Conservation (phyloP, 2,888 invertebrate genomes). For the Leptopilina drosophilae region DNA sequence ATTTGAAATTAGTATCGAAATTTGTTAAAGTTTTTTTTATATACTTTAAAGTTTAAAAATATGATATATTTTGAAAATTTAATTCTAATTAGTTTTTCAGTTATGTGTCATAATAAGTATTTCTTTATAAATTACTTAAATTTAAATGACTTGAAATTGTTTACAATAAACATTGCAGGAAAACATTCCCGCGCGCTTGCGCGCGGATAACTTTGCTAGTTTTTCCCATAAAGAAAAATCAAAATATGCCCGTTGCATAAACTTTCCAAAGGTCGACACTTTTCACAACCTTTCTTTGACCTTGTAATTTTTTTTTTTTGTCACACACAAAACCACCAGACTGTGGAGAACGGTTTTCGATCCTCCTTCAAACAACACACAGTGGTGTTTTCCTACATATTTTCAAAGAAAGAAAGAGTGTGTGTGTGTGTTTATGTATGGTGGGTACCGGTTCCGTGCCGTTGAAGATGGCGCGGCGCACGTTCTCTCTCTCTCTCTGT, state of each 20-base stretch:
- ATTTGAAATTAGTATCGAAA: too few relatives aligned
- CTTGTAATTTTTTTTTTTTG: constrained; percentile 58
- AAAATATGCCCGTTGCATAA: constrained; percentile 57
- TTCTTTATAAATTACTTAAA: too few relatives aligned
- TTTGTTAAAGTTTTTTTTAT: too few relatives aligned
- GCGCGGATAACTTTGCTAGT: too few relatives aligned
- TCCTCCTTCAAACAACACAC: constrained; percentile 2
- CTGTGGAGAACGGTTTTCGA: constrained; percentile 38
- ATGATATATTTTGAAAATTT: too few relatives aligned
- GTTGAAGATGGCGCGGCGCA: constrained; percentile 56
- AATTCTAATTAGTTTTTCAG: too few relatives aligned
- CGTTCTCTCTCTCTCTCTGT: not conserved
- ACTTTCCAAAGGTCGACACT: constrained; percentile 65
- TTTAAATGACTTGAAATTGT: too few relatives aligned
- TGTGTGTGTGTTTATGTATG: constrained; percentile 44
- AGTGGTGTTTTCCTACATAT: constrained; percentile 48
- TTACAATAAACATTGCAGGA: too few relatives aligned
- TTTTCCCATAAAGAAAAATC: too few relatives aligned
- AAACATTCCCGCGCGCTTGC: too few relatives aligned
- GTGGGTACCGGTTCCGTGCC: constrained; percentile 60
- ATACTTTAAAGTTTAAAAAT: too few relatives aligned
- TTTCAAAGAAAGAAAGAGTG: constrained; percentile 42
- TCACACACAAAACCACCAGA: constrained; percentile 7
- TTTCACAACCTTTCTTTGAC: constrained; percentile 73
- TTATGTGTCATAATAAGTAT: too few relatives aligned